Base-by-base conservation (phyloP, 2,797 vertebrate genomes). In the Melanotaenia boesemani region DNA sequence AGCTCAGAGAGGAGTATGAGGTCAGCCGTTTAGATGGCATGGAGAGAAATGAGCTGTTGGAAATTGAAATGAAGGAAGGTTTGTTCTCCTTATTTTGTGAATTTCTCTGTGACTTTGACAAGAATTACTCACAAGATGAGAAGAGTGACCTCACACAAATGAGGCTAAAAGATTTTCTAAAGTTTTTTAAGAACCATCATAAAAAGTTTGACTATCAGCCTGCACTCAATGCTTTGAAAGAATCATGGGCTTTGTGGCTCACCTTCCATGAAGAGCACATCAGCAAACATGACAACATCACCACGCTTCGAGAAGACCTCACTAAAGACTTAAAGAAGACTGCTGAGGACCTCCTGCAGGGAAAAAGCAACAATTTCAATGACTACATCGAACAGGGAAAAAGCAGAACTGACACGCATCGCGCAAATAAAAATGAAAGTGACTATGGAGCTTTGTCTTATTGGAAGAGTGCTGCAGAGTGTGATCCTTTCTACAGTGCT, bases 161-260 rank as follows among this genome's bases (percentile, higher is more conserved):
- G 46, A 64, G 24, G 0, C 6, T 55, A 6, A 76, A 64, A 10
- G 67, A 70, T 20, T 32, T 70, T 10, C 74, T 61, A 7, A 44
- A 58, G 37, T 70, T 0, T 64, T 76, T 70, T 59, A 76, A 30
- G 55, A 64, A 12, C 20, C 32, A 64, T 2, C 34, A 12, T 15
- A 6, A 26, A 20, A 76, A 22, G 28, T 76, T 70, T 0, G 55
- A 65, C 7, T 76, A 76, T 60, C 34, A 70, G 55, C 59, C 28
- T 0, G 67, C 74, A 4, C 55, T 76, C 16, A 0, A 36, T 70
- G 61, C 67, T 54, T 69, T 76, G 26, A 76, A 76, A 63, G 74
- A 70, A 16, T 76, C 55, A 0, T 76, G 74, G 74, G 74, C 61
- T 59, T 60, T 76, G 44, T 76, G 74, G 74, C 74, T 76, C 44